Percentiles rank a stretch among this genome's conserved stretches.
Evolutionary conservation across 2,888 invertebrate species (phyloP).

Genomic region (Conus canariensis): DNA sequence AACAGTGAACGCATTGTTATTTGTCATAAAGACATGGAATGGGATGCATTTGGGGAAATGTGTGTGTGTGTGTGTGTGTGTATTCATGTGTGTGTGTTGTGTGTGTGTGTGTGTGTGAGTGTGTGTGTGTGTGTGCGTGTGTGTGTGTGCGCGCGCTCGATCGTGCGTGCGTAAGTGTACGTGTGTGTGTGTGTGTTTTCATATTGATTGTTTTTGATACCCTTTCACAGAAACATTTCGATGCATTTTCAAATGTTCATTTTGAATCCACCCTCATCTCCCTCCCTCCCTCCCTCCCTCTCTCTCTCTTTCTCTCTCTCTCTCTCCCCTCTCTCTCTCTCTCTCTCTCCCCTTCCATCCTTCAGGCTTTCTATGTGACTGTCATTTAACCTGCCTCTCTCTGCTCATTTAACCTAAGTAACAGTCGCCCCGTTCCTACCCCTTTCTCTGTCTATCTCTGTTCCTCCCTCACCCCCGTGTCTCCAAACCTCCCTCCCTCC

Average conservation of each 20-base stretch:
- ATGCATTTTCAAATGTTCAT: neutral
- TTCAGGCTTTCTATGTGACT: constrained; percentile 3
- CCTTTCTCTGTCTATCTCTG: constrained; percentile 4
- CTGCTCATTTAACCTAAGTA: too few species aligned
- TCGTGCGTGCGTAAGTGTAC: neutral
- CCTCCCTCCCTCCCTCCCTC: neutral
- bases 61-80: too few species aligned
- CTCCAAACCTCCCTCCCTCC: neutral
- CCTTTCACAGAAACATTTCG: neutral
- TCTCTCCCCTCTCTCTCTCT: neutral
- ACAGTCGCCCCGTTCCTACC: neutral
- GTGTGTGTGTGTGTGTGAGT: neutral
- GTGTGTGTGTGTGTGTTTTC: neutral
- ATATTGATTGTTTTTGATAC: neutral
- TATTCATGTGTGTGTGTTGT: neutral
- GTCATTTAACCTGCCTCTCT: neutral
- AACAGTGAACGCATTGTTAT: neutral
- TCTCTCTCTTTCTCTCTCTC: neutral
- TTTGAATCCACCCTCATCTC: neutral
- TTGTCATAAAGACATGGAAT: constrained; percentile 18
- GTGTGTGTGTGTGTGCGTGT: too few species aligned
- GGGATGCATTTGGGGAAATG: neutral
- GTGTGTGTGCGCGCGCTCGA: too few species aligned
- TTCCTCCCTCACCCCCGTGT: neutral
- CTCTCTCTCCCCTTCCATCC: neutral